Conservation (phyloP, 2,113 vertebrate genomes). For the Sarotherodon lohbergeri region DNA sequence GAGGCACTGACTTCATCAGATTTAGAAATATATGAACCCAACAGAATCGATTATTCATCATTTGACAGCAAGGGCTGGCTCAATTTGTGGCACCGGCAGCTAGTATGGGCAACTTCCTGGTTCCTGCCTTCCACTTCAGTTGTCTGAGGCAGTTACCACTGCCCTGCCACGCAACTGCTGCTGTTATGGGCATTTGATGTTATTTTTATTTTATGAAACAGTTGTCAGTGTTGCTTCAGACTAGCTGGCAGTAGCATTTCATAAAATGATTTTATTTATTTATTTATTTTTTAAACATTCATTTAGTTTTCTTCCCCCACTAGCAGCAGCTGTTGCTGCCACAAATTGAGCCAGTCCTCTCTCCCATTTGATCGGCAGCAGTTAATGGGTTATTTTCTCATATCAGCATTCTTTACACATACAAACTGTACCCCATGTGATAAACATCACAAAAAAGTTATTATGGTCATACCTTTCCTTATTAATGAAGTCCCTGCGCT, state of each 20-base stretch:
- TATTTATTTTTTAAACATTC: not conserved
- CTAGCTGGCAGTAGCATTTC: rapidly evolving
- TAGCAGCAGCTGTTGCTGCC: not conserved
- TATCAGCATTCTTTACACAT: not conserved
- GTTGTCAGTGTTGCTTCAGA: not conserved
- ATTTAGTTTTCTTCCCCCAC: not conserved
- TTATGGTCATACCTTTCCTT: not conserved
- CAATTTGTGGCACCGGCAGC: rapidly evolving
- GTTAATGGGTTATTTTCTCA: not conserved
- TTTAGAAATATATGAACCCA: not conserved
- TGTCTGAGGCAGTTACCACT: not conserved
- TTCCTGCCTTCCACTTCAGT: not conserved
- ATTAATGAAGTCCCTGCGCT: rapidly evolving
- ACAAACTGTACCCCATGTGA: not conserved
- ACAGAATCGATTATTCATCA: not conserved
- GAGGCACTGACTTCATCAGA: not conserved
- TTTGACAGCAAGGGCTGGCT: not conserved
- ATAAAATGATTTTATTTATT: rapidly evolving
- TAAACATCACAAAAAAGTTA: not conserved
- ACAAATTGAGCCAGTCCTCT: not conserved
- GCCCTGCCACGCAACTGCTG: not conserved
- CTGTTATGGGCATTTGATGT: not conserved
- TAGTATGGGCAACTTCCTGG: rapidly evolving
- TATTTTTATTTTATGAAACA: not conserved
- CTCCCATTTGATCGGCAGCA: not conserved